phyloP scores from a whole-genome alignment of 2,113 vertebrate species.

The Nycticorax nycticorax region DNA sequence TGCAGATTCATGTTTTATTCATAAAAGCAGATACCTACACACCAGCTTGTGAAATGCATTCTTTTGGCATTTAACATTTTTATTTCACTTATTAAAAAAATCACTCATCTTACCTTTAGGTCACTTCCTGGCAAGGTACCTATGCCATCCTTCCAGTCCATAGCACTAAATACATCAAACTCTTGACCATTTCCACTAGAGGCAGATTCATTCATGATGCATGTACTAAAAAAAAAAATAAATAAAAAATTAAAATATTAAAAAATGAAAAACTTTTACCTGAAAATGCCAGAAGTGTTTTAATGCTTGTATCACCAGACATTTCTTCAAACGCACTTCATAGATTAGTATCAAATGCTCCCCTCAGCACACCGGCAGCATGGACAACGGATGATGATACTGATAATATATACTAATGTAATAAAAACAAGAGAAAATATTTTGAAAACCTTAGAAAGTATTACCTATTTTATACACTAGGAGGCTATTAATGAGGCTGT shows the following conservation, averaged over 20 bases:
- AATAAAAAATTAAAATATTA: not conserved
- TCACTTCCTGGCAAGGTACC: conserved; percentile 95
- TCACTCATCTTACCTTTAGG: conserved; percentile 80
- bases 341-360: not conserved
- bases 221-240: conserved; percentile 12
- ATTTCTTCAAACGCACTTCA: not conserved
- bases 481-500: not conserved
- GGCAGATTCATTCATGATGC: conserved; percentile 81
- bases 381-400: not conserved
- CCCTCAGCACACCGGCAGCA: not conserved
- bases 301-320: not conserved
- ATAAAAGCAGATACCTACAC: conserved; percentile 34
- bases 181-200: conserved; percentile 81
- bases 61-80: conserved; percentile 45
- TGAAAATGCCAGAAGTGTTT: not conserved
- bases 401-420: not conserved
- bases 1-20: conserved; percentile 31
- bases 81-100: conserved; percentile 27
- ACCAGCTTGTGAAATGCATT: not conserved
- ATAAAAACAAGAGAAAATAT: not conserved
- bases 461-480: not conserved
- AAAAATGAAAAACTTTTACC: not conserved
- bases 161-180: conserved; percentile 94
- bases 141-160: conserved; percentile 98
- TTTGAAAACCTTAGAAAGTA: not conserved